Conservation (phyloP, 2,113 vertebrate genomes). For the Lasiurus borealis region DNA sequence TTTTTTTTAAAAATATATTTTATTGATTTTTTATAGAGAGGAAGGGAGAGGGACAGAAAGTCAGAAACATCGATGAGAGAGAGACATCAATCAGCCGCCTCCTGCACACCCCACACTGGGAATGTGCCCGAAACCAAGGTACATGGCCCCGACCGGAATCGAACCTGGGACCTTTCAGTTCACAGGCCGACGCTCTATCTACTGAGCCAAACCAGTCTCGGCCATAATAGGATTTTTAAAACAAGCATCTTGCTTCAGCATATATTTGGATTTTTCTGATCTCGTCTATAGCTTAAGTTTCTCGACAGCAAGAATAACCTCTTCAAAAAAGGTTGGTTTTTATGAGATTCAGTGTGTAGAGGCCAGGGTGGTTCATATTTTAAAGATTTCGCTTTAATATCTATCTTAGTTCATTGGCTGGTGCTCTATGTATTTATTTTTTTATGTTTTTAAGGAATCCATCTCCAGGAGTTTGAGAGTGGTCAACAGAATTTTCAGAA, state of each 20-base stretch:
- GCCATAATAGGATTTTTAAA: constrained; percentile 29
- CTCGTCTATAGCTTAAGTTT: neutral
- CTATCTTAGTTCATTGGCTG: neutral
- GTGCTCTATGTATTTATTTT: too few relatives aligned
- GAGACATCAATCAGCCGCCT: too few relatives aligned
- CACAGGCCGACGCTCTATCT: too few relatives aligned
- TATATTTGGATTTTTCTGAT: constrained; percentile 34
- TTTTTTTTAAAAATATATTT: too few relatives aligned
- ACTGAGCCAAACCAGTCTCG: too few relatives aligned
- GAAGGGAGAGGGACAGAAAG: too few relatives aligned
- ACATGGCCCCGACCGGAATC: too few relatives aligned
- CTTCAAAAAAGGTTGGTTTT: neutral
- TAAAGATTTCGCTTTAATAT: constrained; percentile 27
- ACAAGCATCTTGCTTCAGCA: constrained; percentile 8
- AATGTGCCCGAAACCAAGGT: too few relatives aligned
- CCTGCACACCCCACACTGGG: too few relatives aligned
- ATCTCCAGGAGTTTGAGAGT: constrained; percentile 13
- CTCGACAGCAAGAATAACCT: constrained; percentile 20
- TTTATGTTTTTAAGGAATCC: constrained; percentile 19
- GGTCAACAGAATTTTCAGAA: neutral
- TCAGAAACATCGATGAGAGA: too few relatives aligned
- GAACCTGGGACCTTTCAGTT: too few relatives aligned
- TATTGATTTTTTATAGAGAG: too few relatives aligned
- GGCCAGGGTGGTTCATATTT: neutral
- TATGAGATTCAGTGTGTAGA: neutral